Base-by-base conservation (phyloP, 2,113 vertebrate species). In the Seriola quinqueradiata region DNA sequence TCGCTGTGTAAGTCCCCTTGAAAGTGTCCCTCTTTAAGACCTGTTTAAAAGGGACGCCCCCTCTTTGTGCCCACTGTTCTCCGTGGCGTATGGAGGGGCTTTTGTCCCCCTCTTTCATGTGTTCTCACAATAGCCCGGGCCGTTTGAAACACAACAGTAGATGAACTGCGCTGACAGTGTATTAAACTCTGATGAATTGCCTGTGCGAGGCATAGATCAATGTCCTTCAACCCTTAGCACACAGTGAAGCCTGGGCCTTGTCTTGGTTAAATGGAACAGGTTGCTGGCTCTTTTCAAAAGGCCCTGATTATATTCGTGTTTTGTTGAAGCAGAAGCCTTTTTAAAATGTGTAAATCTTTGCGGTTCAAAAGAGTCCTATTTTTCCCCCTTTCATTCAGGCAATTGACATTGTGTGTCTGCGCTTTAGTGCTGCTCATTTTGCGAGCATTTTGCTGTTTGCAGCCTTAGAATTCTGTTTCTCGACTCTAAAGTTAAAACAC, bases 111-210 rank as follows among this genome's bases (percentile, higher is more conserved):
- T 82, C 94, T 95, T 95, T 95, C 94, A 96, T 95, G 90, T 94
- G 92, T 77, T 70, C 82, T 86, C 92, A 95, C 95, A 95, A 95
- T 95, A 78, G 95, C 77, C 88, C 50, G 58, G 90, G 85, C 94
- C 87, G 87, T 95, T 95, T 93, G 90, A 93, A 95, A 95, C 95
- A 95, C 95, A 95, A 94, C 94, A 92, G 92, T 95, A 94, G 95
- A 96, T 95, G 94, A 95, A 96, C 95, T 95, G 94, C 92, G 50
- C 94, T 95, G 94, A 95, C 94, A 95, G 95, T 95, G 95, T 95
- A 95, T 95, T 96, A 96, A 95, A 94, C 90, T 93, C 92, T 94
- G 95, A 95, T 95, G 95, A 95, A 96, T 95, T 94, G 95, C 91
- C 93, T 92, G 92, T 94, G 94, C 93, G 91, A 94, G 92, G 94